Evolutionary conservation across 2,113 vertebrate genomes (phyloP).

Genomic region (Nibea albiflora): DNA sequence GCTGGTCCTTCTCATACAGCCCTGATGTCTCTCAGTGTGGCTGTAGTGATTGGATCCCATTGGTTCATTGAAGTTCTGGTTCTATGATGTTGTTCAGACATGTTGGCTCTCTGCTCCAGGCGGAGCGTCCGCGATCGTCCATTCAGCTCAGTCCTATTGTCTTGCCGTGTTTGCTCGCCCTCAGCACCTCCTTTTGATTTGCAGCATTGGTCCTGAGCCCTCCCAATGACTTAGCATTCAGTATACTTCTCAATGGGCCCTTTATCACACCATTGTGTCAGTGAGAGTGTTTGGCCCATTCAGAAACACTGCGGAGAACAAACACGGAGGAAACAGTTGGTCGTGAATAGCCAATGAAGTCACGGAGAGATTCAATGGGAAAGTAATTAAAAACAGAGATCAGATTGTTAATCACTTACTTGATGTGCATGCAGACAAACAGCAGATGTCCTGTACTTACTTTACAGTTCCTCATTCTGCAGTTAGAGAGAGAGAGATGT

Average conservation of each 20-base stretch:
- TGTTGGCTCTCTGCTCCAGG: not conserved
- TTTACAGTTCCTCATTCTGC: not conserved
- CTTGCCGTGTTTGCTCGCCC: slow-evolving; percentile 54
- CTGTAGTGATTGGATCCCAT: not conserved
- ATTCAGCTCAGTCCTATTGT: slow-evolving; percentile 41
- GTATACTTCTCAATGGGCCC: slow-evolving; percentile 41
- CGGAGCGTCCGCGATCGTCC: not conserved
- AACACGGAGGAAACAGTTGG: slow-evolving; percentile 53
- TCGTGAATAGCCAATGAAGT: slow-evolving; percentile 42
- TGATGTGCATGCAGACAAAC: not conserved
- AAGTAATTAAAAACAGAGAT: not conserved
- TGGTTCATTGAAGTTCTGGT: not conserved
- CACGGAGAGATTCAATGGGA: not conserved
- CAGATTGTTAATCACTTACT: slow-evolving; percentile 32
- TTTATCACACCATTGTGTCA: slow-evolving; percentile 65
- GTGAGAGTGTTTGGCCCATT: slow-evolving; percentile 54
- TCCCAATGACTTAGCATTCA: slow-evolving; percentile 58
- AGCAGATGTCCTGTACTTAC: not conserved
- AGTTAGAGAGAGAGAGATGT: not conserved
- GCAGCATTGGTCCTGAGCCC: slow-evolving; percentile 33
- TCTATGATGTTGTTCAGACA: slow-evolving; percentile 11
- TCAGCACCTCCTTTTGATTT: slow-evolving; percentile 56
- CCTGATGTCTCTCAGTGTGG: not conserved
- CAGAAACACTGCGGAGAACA: slow-evolving; percentile 34
- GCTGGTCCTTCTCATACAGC: not conserved